These are phyloP conservation scores for Eulemur mongoz DNA, from an alignment of 2,797 vertebrate species.

Conservation along the genomic window DNA sequence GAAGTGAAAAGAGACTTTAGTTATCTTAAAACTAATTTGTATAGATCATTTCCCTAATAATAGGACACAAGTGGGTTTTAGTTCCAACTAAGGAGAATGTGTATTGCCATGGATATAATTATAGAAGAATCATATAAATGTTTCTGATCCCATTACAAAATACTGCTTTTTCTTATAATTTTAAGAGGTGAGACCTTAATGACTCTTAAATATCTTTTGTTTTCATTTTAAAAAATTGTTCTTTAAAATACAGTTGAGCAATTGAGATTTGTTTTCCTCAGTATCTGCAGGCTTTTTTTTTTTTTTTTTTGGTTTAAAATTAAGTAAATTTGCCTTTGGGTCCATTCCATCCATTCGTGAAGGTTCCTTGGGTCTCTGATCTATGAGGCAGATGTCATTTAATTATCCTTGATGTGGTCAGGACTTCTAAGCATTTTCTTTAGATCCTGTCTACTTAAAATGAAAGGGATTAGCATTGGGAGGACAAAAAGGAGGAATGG, in stretches of 20 bases:
- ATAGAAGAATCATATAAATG: background rate
- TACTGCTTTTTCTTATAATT: background rate
- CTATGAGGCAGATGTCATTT: background rate
- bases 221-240: background rate
- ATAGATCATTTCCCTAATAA: background rate
- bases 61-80: background rate
- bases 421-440: background rate
- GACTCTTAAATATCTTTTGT: background rate
- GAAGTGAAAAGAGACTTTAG: background rate
- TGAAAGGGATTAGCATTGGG: background rate
- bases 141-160: background rate
- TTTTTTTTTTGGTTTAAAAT: background rate
- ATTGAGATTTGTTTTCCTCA: background rate
- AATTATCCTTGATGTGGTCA: background rate
- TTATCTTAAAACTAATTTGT: background rate
- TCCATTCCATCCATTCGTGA: background rate
- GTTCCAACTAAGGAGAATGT: background rate
- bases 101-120: background rate
- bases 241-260: background rate
- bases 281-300: background rate
- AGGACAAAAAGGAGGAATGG: background rate
- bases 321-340: background rate
- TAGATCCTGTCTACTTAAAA: background rate
- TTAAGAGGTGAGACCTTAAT: slow-evolving; percentile 9
- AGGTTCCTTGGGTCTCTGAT: background rate